Percentiles rank a stretch among this genome's conserved stretches.
Conservation (phyloP, 2,797 vertebrate species). For the Dromococcyx pavoninus region DNA sequence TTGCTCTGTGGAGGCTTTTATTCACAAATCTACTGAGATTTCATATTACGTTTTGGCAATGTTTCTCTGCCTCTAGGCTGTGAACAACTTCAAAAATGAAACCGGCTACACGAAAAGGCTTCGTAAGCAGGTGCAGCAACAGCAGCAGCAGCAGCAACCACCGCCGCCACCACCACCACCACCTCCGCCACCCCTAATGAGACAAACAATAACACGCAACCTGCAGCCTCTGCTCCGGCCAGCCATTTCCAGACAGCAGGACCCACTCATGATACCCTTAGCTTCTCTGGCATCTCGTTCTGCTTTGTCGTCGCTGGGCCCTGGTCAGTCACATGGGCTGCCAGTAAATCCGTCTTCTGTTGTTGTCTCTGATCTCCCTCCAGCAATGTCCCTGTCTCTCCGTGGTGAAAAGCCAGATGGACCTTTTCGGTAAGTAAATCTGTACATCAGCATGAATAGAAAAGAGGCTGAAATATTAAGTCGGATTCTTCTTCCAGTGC, state of each 20-base stretch:
- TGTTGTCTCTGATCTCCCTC: slow-evolving; percentile 76
- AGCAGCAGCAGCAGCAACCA: neutral
- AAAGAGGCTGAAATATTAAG: neutral
- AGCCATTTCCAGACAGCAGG: slow-evolving; percentile 83
- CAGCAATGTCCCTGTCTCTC: slow-evolving; percentile 74
- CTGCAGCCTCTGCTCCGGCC: slow-evolving; percentile 76
- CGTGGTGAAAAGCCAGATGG: slow-evolving; percentile 78
- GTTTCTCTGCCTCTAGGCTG: slow-evolving; percentile 80
- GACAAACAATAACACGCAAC: slow-evolving; percentile 75
- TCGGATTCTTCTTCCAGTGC: neutral
- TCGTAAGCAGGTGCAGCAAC: slow-evolving; percentile 75
- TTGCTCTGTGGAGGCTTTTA: neutral
- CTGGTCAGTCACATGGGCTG: slow-evolving; percentile 62
- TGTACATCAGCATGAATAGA: neutral
- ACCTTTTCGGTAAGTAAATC: slow-evolving; percentile 73
- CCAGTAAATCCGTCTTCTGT: slow-evolving; percentile 69
- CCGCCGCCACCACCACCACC: neutral
- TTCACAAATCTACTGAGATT: neutral
- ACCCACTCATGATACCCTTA: slow-evolving; percentile 82
- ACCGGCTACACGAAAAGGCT: slow-evolving; percentile 82
- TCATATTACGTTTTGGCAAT: neutral
- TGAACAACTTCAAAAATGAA: slow-evolving; percentile 96
- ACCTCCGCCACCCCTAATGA: slow-evolving; percentile 36
- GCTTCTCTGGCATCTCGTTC: slow-evolving; percentile 73
- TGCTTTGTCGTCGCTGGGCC: slow-evolving; percentile 51